A percentile compares a stretch with the other conserved stretches of the same genome.
These are phyloP conservation scores for Siphonodentalium dalli DNA, from an alignment of 2,888 invertebrate genomes.

Conservation along the genomic window DNA sequence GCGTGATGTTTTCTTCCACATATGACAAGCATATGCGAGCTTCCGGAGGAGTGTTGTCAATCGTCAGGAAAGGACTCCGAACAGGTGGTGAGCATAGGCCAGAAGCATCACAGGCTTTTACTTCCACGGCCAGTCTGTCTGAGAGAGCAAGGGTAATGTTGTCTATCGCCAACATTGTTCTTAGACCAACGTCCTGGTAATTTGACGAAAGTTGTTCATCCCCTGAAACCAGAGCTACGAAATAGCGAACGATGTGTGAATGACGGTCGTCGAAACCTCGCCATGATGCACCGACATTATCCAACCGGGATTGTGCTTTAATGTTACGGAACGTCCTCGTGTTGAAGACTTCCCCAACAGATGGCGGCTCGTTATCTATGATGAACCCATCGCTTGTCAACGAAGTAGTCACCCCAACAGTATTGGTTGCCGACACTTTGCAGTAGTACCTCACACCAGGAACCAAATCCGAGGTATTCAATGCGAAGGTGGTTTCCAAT, in stretches of 20 bases:
- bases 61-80: no score
- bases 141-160: no score
- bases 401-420: constrained; percentile 23
- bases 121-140: no score
- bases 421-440: constrained; percentile 28
- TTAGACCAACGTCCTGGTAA: no score
- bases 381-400: constrained; percentile 30
- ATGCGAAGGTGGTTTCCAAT: constrained; percentile 6
- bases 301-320: constrained; percentile 20
- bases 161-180: no score
- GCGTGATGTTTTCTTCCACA: no score
- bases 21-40: no score
- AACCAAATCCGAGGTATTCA: constrained; percentile 12
- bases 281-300: constrained; percentile 29
- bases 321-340: constrained; percentile 21
- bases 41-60: no score
- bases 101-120: no score
- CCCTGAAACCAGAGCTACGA: constrained; percentile 17
- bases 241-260: constrained; percentile 23
- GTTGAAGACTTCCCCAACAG: constrained; percentile 34
- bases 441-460: constrained; percentile 30
- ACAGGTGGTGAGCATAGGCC: no score
- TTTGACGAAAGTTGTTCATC: no score
- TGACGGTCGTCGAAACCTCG: constrained; percentile 33
- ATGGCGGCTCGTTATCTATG: constrained; percentile 31